These are phyloP conservation scores for Fopius arisanus DNA, from an alignment of 1,140 invertebrate species.

Conservation along the genomic window DNA sequence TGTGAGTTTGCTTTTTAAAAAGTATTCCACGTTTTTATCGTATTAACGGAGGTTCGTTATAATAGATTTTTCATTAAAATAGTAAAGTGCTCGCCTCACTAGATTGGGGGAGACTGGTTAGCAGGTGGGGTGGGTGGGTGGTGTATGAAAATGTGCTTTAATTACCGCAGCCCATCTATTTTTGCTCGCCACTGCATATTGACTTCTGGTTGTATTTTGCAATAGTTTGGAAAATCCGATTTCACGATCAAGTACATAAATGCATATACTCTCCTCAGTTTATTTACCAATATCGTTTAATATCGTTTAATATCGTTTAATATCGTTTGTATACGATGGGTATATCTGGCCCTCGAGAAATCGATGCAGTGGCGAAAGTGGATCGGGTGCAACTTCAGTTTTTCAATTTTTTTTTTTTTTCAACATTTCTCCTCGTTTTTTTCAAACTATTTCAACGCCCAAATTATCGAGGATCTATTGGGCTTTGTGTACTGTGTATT, in stretches of 20 bases:
- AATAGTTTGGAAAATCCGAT: conserved; percentile 12
- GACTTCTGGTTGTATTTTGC: neutral
- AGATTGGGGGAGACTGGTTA: neutral
- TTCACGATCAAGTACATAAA: neutral
- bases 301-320: conserved; percentile 4
- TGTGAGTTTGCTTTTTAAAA: conserved; percentile 39
- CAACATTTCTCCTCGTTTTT: no score
- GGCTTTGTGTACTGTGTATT: neutral
- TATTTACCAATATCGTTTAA: conserved; percentile 10
- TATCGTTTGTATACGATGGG: neutral
- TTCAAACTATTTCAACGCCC: neutral
- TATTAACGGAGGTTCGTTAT: conserved; percentile 22
- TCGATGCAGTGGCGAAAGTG: conserved; percentile 18
- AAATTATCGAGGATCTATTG: neutral
- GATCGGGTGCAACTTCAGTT: conserved; percentile 1
- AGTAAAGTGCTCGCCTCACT: conserved; percentile 14
- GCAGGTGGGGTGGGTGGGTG: neutral
- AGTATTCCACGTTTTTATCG: conserved; percentile 20
- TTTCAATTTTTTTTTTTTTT: neutral
- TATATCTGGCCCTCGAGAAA: neutral
- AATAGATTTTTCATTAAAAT: conserved; percentile 24
- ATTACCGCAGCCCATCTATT: conserved; percentile 20
- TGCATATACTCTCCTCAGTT: neutral
- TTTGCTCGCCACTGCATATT: conserved; percentile 28
- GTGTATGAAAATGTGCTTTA: conserved; percentile 36